Evolutionary conservation across 2,113 vertebrate genomes (phyloP), one percentile per base, ranked within the genome.

Genomic region (Diglossa brunneiventris): DNA sequence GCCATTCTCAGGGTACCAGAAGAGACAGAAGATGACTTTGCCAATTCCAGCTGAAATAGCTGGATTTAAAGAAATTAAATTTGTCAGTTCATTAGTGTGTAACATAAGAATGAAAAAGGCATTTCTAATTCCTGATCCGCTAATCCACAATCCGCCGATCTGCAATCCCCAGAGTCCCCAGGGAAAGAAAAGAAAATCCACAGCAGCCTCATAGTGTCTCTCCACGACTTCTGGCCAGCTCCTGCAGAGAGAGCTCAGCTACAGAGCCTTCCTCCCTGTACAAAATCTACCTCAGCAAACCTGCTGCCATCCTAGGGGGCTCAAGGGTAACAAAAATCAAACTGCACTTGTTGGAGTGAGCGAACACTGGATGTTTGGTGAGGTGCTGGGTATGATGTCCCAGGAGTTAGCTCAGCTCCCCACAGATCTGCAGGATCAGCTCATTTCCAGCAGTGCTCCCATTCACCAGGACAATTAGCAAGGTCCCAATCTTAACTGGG

Each of bases 21-120:
- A 62, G 27, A 81, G 30, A 66, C 42, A 37, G 39, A 87, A 70
- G 68, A 73, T 0, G 0, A 72, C 73, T 88, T 94, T 2, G 3
- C 76, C 76, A 64, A 56, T 66, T 92, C 81, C 64, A 74, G 63
- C 78, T 69, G 83, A 95, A 94, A 62, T 73, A 90, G 69, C 52
- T 59, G 72, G 92, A 95, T 93, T 92, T 80, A 80, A 76, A 92
- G 82, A 94, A 92, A 95, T 93, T 91, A 94, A 92, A 95, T 94
- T 95, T 94, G 88, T 83, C 93, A 84, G 77, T 91, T 97, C 92
- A 95, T 96, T 96, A 97, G 93, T 27, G 90, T 95, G 85, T 58
- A 94, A 96, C 88, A 31, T 35, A 92, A 86, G 83, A 92, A 96
- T 56, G 80, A 87, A 82, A 95, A 94, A 87, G 17, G 62, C 74